Base-by-base conservation (phyloP, 2,888 invertebrate species). In the Hydroisotoma schaefferi region DNA sequence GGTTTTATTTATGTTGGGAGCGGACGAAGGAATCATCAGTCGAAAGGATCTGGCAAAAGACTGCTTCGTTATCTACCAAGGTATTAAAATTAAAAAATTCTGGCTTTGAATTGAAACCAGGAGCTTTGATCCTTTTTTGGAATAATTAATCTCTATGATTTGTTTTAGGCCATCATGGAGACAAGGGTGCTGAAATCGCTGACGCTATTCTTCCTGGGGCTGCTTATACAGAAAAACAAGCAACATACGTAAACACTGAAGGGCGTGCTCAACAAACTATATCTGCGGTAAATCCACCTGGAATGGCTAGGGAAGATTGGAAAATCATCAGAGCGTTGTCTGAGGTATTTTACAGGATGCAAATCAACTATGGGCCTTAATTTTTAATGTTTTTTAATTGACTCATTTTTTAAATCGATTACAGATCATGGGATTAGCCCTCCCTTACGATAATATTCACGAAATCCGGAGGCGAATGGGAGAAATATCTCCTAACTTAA, bases 161-260 rank as follows among this genome's bases (percentile, higher is more conserved):
- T 38, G 27, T 44, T 59, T 71, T 74, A 90, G 92, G 94, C 54
- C 95, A 95, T 80, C 98, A 98, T 79, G 99, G 99, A 61, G 99
- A 99, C 78, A 81, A 79, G 61, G 98, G 98, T 55, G 99, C 98
- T 1, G 78, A 84, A 40, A 87, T 93, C 68, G 98, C 99, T 37
- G 95, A 99, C 79, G 85, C 91, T 2, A 84, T 99, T 60, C 79
- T 99, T 12, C 94, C 99, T 1, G 93, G 97, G 63, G 94, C 94
- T 5, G 97, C 99, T 0, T 99, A 98, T 79, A 99, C 99, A 0
- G 99, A 99, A 82, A 99, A 99, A 80, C 87, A 90, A 76, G 94
- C 85, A n/a, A 94, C 91, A 0, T 99, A 90, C 78, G 94, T 94
- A 0, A 99, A 99, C 80, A 97, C 94, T 0, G 99, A 99, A 81